Evolutionary conservation across 2,113 vertebrate species (phyloP), one percentile per base, ranked within the genome.

Genomic region (Tinamus guttatus): DNA sequence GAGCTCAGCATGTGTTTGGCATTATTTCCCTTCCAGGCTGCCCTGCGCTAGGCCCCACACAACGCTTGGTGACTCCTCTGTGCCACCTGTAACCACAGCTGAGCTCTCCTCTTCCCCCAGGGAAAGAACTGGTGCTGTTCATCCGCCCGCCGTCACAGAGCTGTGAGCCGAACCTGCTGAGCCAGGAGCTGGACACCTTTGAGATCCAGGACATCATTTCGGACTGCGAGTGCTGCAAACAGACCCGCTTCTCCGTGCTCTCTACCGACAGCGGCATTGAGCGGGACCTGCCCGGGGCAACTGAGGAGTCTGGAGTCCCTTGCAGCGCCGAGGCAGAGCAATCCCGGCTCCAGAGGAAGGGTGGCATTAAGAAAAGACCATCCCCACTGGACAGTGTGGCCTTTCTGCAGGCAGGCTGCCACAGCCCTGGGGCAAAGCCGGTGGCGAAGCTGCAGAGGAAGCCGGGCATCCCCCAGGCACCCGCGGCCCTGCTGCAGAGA

Each of bases 221-320:
- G 0, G 98, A 97, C 47, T 90, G 96, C 2, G 96, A 94, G 22
- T 97, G 96, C 87, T 75, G 36, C 2, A 95, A 98, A 88, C 97
- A 97, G 93, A 97, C 97, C 4, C 98, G 99, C 60, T 98, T 97
- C 82, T 99, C 99, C 0, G 43, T 99, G 86, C 97, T 99, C 86
- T 99, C 99, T 89, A 99, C 98, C 0, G 99, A 99, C 98, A 99
- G 99, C 0, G 99, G 99, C 54, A 99, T 99, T 1, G 99, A 99
- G 68, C 97, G 98, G n/a, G 99, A 99, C 96, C 92, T 99, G 58
- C 97, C 97, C 0, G 12, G 22, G 2, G 47, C 88, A 0, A 93
- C 52, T 0, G 87, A 98, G 5, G 98, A 99, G 45, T 60, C 63
- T 0, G 82, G 63, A 4, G 5, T 2, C 1, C 86, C 95, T 20